Conservation (phyloP, 2,888 invertebrate species). For the Allygus modestus region DNA sequence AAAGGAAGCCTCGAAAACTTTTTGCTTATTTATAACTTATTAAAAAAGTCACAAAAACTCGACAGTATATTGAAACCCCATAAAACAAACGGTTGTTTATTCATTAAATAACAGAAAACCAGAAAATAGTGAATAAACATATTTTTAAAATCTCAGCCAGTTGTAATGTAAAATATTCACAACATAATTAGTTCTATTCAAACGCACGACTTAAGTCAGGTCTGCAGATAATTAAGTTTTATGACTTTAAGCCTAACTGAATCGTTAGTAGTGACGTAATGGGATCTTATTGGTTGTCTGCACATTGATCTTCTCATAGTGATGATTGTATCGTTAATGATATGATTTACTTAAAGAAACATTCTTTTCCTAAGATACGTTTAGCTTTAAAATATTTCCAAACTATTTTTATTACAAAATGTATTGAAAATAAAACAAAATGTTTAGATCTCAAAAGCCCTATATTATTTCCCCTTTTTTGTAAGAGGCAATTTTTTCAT, state of each 20-base stretch:
- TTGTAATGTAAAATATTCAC: no score
- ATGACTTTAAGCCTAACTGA: background rate
- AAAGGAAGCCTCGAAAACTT: no score
- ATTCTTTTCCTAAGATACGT: constrained; percentile 29
- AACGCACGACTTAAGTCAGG: background rate
- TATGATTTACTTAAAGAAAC: background rate
- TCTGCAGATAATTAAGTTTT: background rate
- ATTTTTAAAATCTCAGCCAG: no score
- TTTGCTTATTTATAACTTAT: no score
- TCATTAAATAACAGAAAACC: no score
- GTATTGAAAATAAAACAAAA: constrained; percentile 40
- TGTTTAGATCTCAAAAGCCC: constrained; percentile 16
- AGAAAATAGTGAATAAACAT: no score
- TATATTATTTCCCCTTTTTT: background rate
- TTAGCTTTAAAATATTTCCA: constrained; percentile 45
- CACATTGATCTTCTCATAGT: constrained; percentile 8
- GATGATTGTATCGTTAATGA: constrained; percentile 4
- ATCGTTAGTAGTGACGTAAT: background rate
- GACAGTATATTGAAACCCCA: no score
- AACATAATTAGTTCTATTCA: background rate
- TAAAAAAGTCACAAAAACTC: no score
- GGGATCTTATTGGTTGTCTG: background rate
- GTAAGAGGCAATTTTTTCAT: no score
- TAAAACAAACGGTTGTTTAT: no score
- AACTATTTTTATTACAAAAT: constrained; percentile 45